Conservation (phyloP, 2,888 invertebrate species). For the Meandrusa payeni region DNA sequence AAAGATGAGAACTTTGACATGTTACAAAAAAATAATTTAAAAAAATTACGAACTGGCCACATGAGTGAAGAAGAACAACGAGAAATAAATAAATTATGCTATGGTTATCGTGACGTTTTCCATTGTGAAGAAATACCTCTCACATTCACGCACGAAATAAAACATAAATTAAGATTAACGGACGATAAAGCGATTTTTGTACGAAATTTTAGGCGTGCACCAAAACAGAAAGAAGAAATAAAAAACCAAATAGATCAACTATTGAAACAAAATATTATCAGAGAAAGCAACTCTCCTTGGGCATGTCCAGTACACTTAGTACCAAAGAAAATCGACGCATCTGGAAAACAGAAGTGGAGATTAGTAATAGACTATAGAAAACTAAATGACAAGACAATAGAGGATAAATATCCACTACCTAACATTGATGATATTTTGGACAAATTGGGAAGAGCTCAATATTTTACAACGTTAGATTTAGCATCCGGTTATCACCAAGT, state of each 20-base stretch:
- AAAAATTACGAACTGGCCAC: background rate
- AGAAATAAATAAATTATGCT: conserved; percentile 21
- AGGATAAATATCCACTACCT: background rate
- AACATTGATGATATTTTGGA: background rate
- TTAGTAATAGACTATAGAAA: conserved; percentile 1
- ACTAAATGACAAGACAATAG: background rate
- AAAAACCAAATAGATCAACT: background rate
- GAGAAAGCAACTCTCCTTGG: background rate
- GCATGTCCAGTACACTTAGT: background rate
- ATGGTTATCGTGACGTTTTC: conserved; percentile 5
- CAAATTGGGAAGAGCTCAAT: background rate
- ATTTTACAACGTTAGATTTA: conserved; percentile 23
- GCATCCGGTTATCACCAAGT: conserved; percentile 27
- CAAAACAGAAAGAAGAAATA: conserved; percentile 29
- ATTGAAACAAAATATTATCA: conserved; percentile 32
- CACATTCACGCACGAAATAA: conserved; percentile 1
- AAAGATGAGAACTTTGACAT: background rate
- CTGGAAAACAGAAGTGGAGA: background rate
- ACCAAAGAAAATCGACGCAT: background rate
- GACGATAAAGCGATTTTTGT: conserved; percentile 1
- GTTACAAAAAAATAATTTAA: conserved; percentile 26
- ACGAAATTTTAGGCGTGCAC: conserved; percentile 3
- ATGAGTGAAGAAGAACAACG: conserved; percentile 34
- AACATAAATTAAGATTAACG: background rate
- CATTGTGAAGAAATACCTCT: conserved; percentile 11